Evolutionary conservation across 2,888 invertebrate species (phyloP).

Genomic region (Phytoseiulus persimilis): DNA sequence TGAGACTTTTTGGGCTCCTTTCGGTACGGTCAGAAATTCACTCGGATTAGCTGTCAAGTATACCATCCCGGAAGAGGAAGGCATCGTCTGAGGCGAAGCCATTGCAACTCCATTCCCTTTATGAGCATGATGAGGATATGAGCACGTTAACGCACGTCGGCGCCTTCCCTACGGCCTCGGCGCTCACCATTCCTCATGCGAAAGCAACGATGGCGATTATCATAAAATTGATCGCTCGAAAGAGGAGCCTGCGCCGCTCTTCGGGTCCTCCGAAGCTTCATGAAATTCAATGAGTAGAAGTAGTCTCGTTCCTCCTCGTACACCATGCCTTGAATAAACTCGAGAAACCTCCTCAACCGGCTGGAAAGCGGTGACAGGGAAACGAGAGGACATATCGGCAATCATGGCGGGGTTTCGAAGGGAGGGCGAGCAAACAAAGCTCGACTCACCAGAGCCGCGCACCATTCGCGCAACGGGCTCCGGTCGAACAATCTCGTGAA

Average conservation of each 20-base stretch:
- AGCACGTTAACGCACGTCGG: neutral
- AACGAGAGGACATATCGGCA: too few relatives aligned
- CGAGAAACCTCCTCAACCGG: too few relatives aligned
- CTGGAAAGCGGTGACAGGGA: too few relatives aligned
- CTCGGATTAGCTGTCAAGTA: too few relatives aligned
- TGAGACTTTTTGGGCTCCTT: too few relatives aligned
- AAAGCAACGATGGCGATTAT: neutral
- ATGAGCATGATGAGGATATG: neutral
- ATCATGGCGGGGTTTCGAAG: too few relatives aligned
- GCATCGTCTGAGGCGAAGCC: neutral
- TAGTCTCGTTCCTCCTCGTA: neutral
- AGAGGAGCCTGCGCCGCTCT: neutral
- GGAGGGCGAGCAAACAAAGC: too few relatives aligned
- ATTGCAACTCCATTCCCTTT: neutral
- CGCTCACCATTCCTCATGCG: neutral
- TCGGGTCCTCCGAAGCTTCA: neutral
- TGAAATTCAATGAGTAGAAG: neutral
- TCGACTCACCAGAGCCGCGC: too few relatives aligned
- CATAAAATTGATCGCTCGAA: neutral
- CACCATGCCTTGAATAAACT: too few relatives aligned
- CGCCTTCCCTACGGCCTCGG: neutral
- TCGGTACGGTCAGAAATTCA: too few relatives aligned
- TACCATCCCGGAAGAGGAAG: neutral
- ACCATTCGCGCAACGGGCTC: too few relatives aligned
- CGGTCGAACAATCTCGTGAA: too few relatives aligned